Evolutionary conservation across 2,888 invertebrate species (phyloP).

Genomic region (Doris montereyensis): DNA sequence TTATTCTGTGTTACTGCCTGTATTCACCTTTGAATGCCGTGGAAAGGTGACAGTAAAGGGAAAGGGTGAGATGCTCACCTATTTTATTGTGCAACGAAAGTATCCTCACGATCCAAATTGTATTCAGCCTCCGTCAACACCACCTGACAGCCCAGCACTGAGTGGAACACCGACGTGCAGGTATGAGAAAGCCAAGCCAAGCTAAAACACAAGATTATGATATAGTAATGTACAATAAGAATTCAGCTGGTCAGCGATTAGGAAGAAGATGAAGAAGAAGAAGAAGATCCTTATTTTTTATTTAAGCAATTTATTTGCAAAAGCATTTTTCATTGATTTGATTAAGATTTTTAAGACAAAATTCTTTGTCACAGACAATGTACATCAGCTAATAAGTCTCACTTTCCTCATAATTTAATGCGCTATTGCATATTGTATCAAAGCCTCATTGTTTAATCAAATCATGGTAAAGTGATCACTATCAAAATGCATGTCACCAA

Average conservation of each 20-base stretch:
- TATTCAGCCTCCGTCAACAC: constrained; percentile 37
- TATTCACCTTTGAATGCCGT: constrained; percentile 63
- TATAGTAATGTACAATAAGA: too few relatives aligned
- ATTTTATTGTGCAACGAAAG: constrained; percentile 78
- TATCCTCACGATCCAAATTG: constrained; percentile 36
- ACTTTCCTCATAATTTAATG: too few relatives aligned
- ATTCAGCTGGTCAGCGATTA: background rate
- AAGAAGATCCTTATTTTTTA: background rate
- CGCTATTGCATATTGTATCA: too few relatives aligned
- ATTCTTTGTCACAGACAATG: too few relatives aligned
- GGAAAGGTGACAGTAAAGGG: constrained; percentile 88
- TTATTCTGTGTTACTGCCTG: constrained; percentile 79
- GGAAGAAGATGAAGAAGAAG: background rate
- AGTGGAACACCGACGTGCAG: constrained; percentile 36
- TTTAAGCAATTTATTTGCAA: background rate
- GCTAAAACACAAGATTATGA: too few relatives aligned
- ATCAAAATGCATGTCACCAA: too few relatives aligned
- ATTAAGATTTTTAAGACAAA: too few relatives aligned
- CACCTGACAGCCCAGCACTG: constrained; percentile 24
- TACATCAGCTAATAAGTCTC: too few relatives aligned
- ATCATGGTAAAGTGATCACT: too few relatives aligned
- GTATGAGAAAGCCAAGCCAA: background rate
- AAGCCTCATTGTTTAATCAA: too few relatives aligned
- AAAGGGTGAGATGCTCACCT: constrained; percentile 94
- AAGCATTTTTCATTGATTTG: too few relatives aligned